Evolutionary conservation across 2,888 invertebrate species (phyloP).

Genomic region (Volucella zonaria): DNA sequence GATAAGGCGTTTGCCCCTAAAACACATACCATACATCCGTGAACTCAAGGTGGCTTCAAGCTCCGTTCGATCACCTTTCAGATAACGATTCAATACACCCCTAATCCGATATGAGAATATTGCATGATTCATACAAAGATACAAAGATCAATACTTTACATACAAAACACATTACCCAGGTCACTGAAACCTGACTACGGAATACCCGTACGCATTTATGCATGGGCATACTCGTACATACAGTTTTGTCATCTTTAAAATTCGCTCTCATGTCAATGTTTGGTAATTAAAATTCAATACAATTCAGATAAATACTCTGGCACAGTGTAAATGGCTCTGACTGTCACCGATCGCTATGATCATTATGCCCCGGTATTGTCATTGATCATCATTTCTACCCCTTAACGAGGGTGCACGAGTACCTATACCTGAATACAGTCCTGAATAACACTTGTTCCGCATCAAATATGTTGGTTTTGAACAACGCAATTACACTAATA

Average conservation of each 20-base stretch:
- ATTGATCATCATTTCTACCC: background rate
- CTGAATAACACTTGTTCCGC: too few relatives aligned
- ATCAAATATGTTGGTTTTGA: background rate
- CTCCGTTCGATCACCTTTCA: slow-evolving; percentile 48
- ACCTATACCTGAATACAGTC: too few relatives aligned
- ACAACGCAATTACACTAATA: background rate
- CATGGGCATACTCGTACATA: too few relatives aligned
- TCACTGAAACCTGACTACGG: slow-evolving; percentile 1
- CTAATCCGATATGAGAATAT: background rate
- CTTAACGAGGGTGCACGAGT: background rate
- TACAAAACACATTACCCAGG: background rate
- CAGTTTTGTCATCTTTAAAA: background rate
- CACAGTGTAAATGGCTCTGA: slow-evolving; percentile 27
- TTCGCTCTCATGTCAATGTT: slow-evolving; percentile 1
- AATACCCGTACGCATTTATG: background rate
- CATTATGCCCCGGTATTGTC: background rate
- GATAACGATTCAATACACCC: background rate
- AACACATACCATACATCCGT: background rate
- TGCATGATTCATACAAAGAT: slow-evolving; percentile 5
- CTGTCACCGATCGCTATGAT: slow-evolving; percentile 17
- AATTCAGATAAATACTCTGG: slow-evolving; percentile 15
- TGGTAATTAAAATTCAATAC: slow-evolving; percentile 50
- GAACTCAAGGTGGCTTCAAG: slow-evolving; percentile 19
- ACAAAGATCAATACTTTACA: background rate
- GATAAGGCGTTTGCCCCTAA: slow-evolving; percentile 30